Evolutionary conservation across 2,888 invertebrate species (phyloP).

Genomic region (Holacanthella duospinosa): DNA sequence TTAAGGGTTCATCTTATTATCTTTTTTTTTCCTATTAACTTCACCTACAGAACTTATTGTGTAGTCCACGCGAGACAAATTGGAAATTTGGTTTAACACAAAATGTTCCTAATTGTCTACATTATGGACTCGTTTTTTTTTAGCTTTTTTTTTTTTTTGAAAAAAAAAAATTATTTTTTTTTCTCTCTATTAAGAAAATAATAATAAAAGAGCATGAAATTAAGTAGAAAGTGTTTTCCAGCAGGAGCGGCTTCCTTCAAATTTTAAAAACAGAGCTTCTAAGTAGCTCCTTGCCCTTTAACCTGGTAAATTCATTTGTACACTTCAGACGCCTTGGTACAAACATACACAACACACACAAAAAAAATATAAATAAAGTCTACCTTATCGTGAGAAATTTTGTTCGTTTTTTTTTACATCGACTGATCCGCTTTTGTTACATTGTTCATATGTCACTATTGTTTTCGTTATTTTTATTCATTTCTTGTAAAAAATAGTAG

Average conservation of each 20-base stretch:
- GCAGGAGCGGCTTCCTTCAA: slow-evolving; percentile 23
- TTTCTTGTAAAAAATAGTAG: no score
- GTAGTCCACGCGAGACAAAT: slow-evolving; percentile 37
- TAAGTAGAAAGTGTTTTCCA: slow-evolving; percentile 6
- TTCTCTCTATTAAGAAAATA: slow-evolving; percentile 37
- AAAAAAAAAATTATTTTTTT: slow-evolving; percentile 12
- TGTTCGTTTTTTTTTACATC: no score
- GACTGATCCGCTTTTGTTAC: no score
- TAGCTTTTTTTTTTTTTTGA: no score
- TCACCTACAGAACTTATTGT: slow-evolving; percentile 5
- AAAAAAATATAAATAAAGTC: no score
- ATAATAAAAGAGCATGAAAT: slow-evolving; percentile 30
- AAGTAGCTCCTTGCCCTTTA: slow-evolving; percentile 38
- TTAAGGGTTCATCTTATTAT: not conserved
- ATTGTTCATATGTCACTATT: no score
- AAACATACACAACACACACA: no score
- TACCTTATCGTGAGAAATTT: no score
- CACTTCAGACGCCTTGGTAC: not conserved
- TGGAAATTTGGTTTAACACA: slow-evolving; percentile 38
- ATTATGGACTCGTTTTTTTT: not conserved
- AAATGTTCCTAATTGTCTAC: slow-evolving; percentile 35
- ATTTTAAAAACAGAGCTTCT: no score
- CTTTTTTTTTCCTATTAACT: not conserved
- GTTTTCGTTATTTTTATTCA: no score
- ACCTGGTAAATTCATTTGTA: slow-evolving; percentile 38